Evolutionary conservation across 1,140 invertebrate genomes (phyloP).

Genomic region (Papilio polytes): DNA sequence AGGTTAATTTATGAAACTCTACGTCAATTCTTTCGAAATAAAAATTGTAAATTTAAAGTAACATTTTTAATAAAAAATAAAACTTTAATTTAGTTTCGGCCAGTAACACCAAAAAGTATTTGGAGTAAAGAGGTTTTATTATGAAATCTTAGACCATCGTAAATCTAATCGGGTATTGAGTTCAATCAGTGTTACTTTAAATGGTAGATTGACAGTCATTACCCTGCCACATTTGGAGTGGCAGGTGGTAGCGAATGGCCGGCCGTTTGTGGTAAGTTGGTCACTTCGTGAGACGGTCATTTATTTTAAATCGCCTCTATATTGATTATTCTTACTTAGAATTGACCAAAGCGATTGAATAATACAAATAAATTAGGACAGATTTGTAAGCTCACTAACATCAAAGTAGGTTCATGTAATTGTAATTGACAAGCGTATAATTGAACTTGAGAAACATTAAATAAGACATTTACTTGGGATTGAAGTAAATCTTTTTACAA

Average conservation of each 20-base stretch:
- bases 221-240: constrained; percentile 31
- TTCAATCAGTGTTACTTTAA: constrained; percentile 29
- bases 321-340: constrained; percentile 20
- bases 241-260: constrained; percentile 16
- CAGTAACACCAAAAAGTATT: neutral
- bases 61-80: too few species aligned
- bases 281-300: constrained; percentile 1
- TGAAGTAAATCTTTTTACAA: too few species aligned
- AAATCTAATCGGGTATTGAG: constrained; percentile 29
- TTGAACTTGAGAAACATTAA: neutral
- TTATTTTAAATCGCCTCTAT: constrained; percentile 29
- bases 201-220: constrained; percentile 28
- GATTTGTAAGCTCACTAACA: neutral
- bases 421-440: constrained; percentile 17
- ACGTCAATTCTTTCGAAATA: too few species aligned
- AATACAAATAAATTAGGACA: constrained; percentile 12
- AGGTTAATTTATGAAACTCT: too few species aligned
- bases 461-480: neutral
- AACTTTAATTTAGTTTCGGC: too few species aligned
- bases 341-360: neutral
- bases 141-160: neutral
- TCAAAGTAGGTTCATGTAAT: neutral
- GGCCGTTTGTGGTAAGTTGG: constrained; percentile 27
- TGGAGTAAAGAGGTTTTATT: neutral
- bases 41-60: too few species aligned